Percentiles rank a stretch among this genome's conserved stretches.
phyloP scores from a whole-genome alignment of 2,888 invertebrate species.

The Galerucella pusilla region DNA sequence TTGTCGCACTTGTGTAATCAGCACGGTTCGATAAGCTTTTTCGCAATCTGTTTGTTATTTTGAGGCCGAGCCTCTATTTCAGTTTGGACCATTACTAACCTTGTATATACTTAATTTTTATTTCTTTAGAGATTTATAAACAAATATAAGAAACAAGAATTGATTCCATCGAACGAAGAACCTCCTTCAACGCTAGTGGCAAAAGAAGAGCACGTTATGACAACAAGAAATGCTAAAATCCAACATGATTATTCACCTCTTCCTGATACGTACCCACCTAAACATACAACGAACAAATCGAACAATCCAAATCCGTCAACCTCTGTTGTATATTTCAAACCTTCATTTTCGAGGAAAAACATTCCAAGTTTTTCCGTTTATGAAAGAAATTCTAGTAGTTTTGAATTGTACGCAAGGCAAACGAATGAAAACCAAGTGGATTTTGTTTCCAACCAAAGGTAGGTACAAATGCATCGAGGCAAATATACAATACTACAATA shows the following conservation, averaged over 20 bases:
- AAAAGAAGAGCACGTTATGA: neutral
- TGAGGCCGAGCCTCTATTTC: no score
- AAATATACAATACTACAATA: no score
- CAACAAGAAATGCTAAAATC: neutral
- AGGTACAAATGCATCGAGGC: neutral
- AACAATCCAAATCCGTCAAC: constrained; percentile 3
- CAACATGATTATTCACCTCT: neutral
- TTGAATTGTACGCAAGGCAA: neutral
- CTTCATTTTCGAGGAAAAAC: neutral
- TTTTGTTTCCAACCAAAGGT: constrained; percentile 11
- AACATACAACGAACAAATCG: neutral
- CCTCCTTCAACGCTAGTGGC: neutral
- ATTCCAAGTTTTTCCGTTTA: constrained; percentile 2
- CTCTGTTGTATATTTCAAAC: constrained; percentile 23
- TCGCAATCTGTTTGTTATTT: neutral
- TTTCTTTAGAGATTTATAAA: neutral
- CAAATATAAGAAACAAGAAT: neutral
- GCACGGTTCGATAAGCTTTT: no score
- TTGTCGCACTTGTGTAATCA: no score
- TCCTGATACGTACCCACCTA: neutral
- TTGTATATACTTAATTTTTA: no score
- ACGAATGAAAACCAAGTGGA: neutral
- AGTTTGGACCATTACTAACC: neutral
- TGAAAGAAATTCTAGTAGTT: neutral
- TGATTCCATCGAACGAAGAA: neutral